These are phyloP conservation scores for Plemyria rubiginata DNA, from an alignment of 2,888 invertebrate species.

Conservation along the genomic window DNA sequence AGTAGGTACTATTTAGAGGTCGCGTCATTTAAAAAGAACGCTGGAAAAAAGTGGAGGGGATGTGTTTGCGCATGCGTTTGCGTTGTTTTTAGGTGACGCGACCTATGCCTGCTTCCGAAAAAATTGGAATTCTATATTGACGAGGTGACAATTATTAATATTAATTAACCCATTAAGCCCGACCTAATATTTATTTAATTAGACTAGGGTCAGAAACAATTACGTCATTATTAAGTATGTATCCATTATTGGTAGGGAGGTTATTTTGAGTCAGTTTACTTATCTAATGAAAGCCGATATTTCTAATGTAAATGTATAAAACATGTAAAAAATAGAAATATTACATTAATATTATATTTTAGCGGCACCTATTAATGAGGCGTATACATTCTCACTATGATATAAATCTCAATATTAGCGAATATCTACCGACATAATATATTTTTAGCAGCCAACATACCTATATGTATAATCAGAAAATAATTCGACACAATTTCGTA, in stretches of 20 bases:
- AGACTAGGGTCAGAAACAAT: neutral
- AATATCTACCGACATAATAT: neutral
- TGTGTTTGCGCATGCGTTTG: too few relatives aligned
- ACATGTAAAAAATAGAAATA: constrained; percentile 7
- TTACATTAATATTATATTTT: constrained; percentile 3
- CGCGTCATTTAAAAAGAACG: too few relatives aligned
- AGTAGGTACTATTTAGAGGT: too few relatives aligned
- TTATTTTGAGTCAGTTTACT: neutral
- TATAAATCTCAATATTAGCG: constrained; percentile 2
- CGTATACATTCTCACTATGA: constrained; percentile 34
- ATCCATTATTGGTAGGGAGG: neutral
- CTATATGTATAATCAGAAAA: too few relatives aligned
- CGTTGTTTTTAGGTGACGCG: too few relatives aligned
- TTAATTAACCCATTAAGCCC: neutral
- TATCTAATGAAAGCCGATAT: constrained; percentile 8
- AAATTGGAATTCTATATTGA: too few relatives aligned
- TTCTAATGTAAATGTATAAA: constrained; percentile 13
- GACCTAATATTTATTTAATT: neutral
- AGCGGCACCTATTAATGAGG: constrained; percentile 5
- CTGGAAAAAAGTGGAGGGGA: too few relatives aligned
- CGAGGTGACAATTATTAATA: too few relatives aligned
- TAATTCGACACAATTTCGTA: too few relatives aligned
- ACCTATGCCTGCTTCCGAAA: too few relatives aligned
- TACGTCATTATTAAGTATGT: neutral
- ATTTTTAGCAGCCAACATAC: too few relatives aligned